phyloP scores from a whole-genome alignment of 1,140 invertebrate species.

The Drosophila orena region DNA sequence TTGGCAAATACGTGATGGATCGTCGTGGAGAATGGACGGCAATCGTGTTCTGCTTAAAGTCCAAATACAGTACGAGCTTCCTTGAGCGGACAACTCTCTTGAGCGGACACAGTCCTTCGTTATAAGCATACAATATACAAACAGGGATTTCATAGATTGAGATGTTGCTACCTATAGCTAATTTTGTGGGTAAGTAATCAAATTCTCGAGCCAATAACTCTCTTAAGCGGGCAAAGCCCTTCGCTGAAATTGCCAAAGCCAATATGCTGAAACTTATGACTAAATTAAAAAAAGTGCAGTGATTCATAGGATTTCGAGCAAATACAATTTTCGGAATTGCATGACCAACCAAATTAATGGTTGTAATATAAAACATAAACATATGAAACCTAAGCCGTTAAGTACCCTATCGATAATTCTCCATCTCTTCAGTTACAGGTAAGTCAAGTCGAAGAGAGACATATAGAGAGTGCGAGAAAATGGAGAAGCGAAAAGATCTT shows the following conservation, averaged over 20 bases:
- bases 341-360: not conserved
- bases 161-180: no score
- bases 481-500: constrained; percentile 1
- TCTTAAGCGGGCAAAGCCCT: no score
- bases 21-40: not conserved
- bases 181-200: no score
- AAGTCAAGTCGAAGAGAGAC: constrained; percentile 1
- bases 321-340: not conserved
- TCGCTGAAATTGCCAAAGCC: not conserved
- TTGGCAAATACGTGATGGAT: constrained; percentile 31
- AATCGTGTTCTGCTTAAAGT: not conserved
- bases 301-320: not conserved
- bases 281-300: not conserved
- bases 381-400: not conserved
- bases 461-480: not conserved
- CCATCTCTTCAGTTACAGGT: constrained; percentile 5
- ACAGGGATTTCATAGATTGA: no score
- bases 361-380: not conserved
- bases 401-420: constrained; percentile 16
- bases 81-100: not conserved
- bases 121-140: no score
- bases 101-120: not conserved
- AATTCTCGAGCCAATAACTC: no score
- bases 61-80: not conserved
- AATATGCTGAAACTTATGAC: not conserved